phyloP scores from a whole-genome alignment of 1,140 invertebrate species.

The Paracyclopina nana region DNA sequence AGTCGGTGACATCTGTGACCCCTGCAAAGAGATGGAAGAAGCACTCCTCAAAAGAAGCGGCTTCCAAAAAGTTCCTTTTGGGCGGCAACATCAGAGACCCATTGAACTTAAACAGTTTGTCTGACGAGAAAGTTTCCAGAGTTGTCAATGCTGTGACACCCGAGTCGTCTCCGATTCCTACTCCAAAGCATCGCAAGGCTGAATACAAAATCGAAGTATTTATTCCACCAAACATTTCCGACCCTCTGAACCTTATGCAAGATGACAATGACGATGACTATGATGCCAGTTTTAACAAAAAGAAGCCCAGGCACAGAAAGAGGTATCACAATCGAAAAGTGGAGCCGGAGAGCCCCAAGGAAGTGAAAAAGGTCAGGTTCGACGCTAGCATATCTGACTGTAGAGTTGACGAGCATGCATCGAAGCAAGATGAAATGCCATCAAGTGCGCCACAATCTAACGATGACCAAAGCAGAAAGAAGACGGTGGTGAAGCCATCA shows the following conservation, averaged over 20 bases:
- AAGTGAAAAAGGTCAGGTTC: too few species aligned
- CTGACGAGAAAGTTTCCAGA: conserved; percentile 45
- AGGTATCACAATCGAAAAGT: neutral
- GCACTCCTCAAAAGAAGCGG: conserved; percentile 29
- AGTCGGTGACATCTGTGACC: neutral
- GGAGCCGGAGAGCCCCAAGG: neutral
- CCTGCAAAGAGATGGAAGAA: neutral
- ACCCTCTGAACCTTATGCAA: conserved; percentile 65
- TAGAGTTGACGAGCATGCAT: conserved; percentile 20
- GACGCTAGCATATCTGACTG: neutral
- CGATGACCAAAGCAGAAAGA: conserved; percentile 22
- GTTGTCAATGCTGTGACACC: conserved; percentile 14
- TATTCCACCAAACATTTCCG: conserved; percentile 73
- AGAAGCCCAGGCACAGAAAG: conserved; percentile 23
- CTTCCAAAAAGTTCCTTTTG: conserved; percentile 77
- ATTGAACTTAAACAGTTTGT: conserved; percentile 74
- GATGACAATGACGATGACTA: conserved; percentile 47
- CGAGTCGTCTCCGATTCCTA: conserved; percentile 11
- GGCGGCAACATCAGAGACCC: conserved; percentile 89
- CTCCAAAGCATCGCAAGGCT: conserved; percentile 14
- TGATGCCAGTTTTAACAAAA: conserved; percentile 20
- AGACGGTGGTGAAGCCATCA: conserved; percentile 29
- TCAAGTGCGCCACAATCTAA: neutral
- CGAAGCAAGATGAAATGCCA: conserved; percentile 16
- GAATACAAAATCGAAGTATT: conserved; percentile 49